Evolutionary conservation across 64 coral and sea anemone genomes (phyloP).

Genomic region (Porites lutea): DNA sequence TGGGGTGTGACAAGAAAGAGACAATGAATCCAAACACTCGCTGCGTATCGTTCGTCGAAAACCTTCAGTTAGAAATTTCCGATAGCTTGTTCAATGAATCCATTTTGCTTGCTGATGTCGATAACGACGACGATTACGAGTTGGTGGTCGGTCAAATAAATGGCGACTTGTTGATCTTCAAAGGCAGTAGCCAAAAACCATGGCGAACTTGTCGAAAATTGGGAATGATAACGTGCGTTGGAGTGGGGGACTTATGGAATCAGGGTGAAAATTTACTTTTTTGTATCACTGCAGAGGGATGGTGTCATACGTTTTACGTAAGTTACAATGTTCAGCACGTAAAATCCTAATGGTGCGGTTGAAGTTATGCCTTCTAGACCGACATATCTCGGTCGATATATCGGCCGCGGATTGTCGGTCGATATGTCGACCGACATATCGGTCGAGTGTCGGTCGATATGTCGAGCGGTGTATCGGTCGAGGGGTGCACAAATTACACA

Average conservation of each 20-base stretch:
- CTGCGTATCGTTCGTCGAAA: constrained; percentile 95
- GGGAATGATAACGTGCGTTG: constrained; percentile 96
- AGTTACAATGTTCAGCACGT: background rate
- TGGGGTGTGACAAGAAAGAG: background rate
- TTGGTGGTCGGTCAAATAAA: constrained; percentile 84
- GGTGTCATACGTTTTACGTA: constrained; percentile 88
- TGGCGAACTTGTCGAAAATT: constrained; percentile 68
- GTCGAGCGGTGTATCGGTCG: too few relatives aligned
- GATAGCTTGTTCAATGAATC: constrained; percentile 85
- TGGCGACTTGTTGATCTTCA: constrained; percentile 93
- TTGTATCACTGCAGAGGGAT: constrained; percentile 93
- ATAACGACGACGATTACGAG: constrained; percentile 87
- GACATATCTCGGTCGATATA: too few relatives aligned
- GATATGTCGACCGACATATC: too few relatives aligned
- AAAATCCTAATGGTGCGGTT: too few relatives aligned
- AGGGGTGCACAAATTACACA: too few relatives aligned
- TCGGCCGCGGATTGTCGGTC: too few relatives aligned
- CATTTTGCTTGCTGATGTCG: constrained; percentile 81
- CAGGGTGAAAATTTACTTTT: constrained; percentile 75
- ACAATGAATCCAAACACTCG: constrained; percentile 51
- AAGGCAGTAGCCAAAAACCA: constrained; percentile 66
- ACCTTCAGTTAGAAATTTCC: constrained; percentile 82
- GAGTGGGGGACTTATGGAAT: constrained; percentile 83
- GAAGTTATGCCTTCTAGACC: too few relatives aligned
- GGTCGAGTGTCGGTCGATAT: too few relatives aligned